Evolutionary conservation across 2,113 vertebrate species (phyloP), one percentile per base, ranked within the genome.

Genomic region (Perca fluviatilis): DNA sequence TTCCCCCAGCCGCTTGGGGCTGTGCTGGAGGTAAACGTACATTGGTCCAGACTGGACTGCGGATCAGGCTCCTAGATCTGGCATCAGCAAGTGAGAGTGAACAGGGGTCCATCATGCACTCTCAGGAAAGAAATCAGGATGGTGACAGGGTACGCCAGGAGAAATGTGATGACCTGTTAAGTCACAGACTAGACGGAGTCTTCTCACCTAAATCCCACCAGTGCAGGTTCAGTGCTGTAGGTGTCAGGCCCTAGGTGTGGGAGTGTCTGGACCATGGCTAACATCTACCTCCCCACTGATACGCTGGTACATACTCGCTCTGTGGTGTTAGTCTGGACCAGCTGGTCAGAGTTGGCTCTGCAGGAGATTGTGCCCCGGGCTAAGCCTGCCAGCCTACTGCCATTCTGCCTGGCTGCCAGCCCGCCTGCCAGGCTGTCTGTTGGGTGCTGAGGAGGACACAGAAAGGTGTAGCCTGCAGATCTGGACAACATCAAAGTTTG

Each of bases 311-410:
- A 79, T 30, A 71, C 86, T 83, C 81, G 46, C 78, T 83, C 74
- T 71, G 76, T 86, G 87, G 87, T 83, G 86, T 76, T 88, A 83
- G 86, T 82, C 79, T 76, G 88, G 86, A 92, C 83, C 92, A 92
- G 92, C 88, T 93, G 92, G 92, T 90, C 86, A 86, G 80, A 88
- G 82, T 86, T 93, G 93, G 89, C 92, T 84, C 82, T 74, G 89
- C 77, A 69, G 80, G 84, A 90, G 88, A 83, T 65, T 77, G 63
- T 80, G 90, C 90, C 91, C 89, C 51, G 76, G 91, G 84, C 86
- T 74, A 89, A 83, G 84, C 87, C 91, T 89, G 88, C 87, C 91
- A 89, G 88, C 77, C 90, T 88, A 85, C 83, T 83, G 91, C 91
- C 85, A 86, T 87, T 62, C 83, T 89, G 89, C 83, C 76, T 61